A percentile compares a stretch with the other conserved stretches of the same genome.
Evolutionary conservation across 1,140 invertebrate species (phyloP).

Genomic region (Ips nitidus): DNA sequence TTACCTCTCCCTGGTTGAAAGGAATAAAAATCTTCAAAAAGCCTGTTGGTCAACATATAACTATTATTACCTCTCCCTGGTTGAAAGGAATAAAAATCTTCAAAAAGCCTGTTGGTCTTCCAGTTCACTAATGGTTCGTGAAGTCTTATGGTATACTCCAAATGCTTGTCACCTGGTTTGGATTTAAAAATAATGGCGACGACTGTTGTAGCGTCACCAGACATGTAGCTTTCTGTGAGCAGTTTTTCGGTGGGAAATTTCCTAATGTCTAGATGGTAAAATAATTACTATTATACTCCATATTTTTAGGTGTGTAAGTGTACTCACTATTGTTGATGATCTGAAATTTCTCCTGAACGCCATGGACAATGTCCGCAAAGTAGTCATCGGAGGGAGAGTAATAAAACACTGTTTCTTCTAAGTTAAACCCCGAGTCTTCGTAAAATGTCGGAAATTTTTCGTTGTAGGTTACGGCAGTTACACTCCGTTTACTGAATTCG

Average conservation of each 20-base stretch:
- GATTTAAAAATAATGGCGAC: slow-evolving; percentile 45
- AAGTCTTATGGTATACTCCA: slow-evolving; percentile 43
- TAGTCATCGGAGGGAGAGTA: slow-evolving; percentile 50
- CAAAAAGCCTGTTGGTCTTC: slow-evolving; percentile 25
- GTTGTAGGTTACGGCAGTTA: slow-evolving; percentile 40
- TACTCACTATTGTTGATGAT: slow-evolving; percentile 49
- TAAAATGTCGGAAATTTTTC: slow-evolving; percentile 28
- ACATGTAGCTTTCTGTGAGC: slow-evolving; percentile 37
- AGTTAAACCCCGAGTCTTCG: slow-evolving; percentile 22
- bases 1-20: slow-evolving; percentile 27
- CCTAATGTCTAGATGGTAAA: slow-evolving; percentile 37
- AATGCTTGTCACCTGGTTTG: slow-evolving; percentile 22
- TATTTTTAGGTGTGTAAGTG: slow-evolving; percentile 3
- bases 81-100: slow-evolving; percentile 16
- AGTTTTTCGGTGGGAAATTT: slow-evolving; percentile 36
- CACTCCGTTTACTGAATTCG: slow-evolving; percentile 40
- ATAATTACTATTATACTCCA: neutral
- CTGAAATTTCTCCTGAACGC: slow-evolving; percentile 48
- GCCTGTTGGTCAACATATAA: slow-evolving; percentile 10
- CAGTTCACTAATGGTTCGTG: slow-evolving; percentile 18
- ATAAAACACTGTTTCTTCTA: slow-evolving; percentile 43
- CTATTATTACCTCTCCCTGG: slow-evolving; percentile 23
- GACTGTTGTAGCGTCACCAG: slow-evolving; percentile 27
- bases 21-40: slow-evolving; percentile 20
- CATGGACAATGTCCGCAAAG: slow-evolving; percentile 47